Conservation (phyloP, 2,113 vertebrate genomes). For the Myanophis thanlyinensis region DNA sequence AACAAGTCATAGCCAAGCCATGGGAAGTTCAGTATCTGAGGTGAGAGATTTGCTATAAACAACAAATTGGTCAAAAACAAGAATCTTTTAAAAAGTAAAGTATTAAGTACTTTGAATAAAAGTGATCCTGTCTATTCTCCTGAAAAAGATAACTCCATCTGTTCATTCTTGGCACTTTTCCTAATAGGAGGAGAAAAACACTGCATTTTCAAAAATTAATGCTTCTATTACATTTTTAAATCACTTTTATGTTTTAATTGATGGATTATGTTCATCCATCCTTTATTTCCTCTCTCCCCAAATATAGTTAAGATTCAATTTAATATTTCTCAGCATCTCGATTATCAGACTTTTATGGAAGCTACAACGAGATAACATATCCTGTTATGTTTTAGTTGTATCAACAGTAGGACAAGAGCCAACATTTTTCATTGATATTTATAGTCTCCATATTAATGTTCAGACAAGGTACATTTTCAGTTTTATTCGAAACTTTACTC, state of each 20-base stretch:
- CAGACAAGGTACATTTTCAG: neutral
- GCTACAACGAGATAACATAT: neutral
- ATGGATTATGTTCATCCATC: neutral
- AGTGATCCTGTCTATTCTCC: neutral
- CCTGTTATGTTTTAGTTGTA: neutral
- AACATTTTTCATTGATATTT: neutral
- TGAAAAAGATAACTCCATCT: conserved; percentile 17
- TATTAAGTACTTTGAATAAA: neutral
- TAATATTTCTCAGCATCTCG: neutral
- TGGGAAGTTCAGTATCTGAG: neutral
- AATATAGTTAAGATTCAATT: neutral
- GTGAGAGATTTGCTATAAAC: neutral
- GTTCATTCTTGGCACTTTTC: conserved; percentile 1
- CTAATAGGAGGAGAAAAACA: neutral
- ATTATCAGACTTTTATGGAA: neutral
- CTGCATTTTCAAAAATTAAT: conserved; percentile 6
- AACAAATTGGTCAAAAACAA: neutral
- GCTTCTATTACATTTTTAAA: neutral
- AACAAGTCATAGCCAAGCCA: neutral
- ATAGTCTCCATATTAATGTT: neutral
- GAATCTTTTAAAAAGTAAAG: neutral
- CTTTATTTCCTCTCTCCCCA: neutral
- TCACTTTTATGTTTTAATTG: neutral
- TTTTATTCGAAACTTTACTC: neutral
- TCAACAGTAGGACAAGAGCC: neutral